These are phyloP conservation scores for Stomatorhinus ivindoensis DNA, from an alignment of 2,113 vertebrate species.

Conservation along the genomic window DNA sequence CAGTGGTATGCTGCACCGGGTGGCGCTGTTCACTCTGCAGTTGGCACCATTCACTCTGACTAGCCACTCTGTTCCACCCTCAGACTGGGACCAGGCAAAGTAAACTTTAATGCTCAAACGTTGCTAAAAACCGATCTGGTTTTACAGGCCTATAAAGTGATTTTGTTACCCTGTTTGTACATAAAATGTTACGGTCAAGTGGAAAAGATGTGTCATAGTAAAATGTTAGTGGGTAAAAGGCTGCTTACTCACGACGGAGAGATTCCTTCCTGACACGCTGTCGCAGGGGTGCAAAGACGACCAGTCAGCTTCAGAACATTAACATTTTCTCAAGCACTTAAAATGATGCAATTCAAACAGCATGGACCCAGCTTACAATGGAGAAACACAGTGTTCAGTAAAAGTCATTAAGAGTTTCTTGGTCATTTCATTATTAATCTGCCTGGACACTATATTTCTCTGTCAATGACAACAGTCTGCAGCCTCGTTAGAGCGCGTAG, in stretches of 20 bases:
- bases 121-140: background rate
- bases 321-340: slow-evolving; percentile 1
- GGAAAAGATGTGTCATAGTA: background rate
- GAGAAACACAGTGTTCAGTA: slow-evolving; percentile 7
- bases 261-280: background rate
- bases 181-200: background rate
- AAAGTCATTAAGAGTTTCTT: background rate
- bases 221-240: background rate
- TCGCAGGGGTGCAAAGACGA: background rate
- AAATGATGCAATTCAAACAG: background rate
- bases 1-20: background rate
- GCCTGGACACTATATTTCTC: background rate
- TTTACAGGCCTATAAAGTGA: background rate
- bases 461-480: background rate
- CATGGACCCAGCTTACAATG: background rate
- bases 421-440: background rate
- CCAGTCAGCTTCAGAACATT: background rate
- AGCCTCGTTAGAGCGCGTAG: background rate
- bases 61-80: background rate
- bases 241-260: background rate
- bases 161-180: background rate
- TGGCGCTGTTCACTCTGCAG: background rate
- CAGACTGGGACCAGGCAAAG: background rate
- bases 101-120: background rate
- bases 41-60: background rate